Base-by-base conservation (phyloP, 2,113 vertebrate species). In the Tiliqua scincoides region DNA sequence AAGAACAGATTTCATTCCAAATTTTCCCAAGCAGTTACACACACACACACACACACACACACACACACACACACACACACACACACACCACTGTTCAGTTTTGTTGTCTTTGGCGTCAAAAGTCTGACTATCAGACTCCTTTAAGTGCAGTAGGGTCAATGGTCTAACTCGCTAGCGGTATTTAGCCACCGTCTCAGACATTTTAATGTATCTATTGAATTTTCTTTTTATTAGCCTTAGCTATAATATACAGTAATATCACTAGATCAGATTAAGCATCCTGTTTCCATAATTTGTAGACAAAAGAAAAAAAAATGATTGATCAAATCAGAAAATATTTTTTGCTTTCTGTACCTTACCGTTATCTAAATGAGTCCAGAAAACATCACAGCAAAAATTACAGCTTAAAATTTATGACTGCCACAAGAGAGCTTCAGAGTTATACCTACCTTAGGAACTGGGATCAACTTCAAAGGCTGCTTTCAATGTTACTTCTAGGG, bases 141-240 rank as follows among this genome's bases (percentile, higher is more conserved):
- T 80, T 95, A 91, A 96, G 88, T 95, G 93, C 93, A 94, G 40
- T 43, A n/a, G 91, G 91, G 94, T 96, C 94, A 93, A 35, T 83
- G 89, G 86, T 92, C 89, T 91, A 83, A 87, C 89, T 88, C 89
- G n/a, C 30, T 6, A 79, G 88, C 11, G 48, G 82, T 23, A 14
- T 89, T 94, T 48, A 90, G 87, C 82, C 84, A 6, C 91, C 48
- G 88, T 86, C 83, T 93, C 90, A 93, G 95, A 91, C 92, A 84
- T 93, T 95, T 95, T 95, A 95, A 96, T 95, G 83, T 87, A 94
- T 94, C 94, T 93, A 91, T 93, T 96, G 88, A 90, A 95, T 94
- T 95, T 92, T 93, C 83, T 48, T 91, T 95, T 96, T 94, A 96
- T 95, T 96, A 96, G 93, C 87, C 95, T 95, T 90, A 83, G 93